A percentile compares a stretch with the other conserved stretches of the same genome.
Conservation (phyloP, 2,113 vertebrate species). For the Bufo bufo region DNA sequence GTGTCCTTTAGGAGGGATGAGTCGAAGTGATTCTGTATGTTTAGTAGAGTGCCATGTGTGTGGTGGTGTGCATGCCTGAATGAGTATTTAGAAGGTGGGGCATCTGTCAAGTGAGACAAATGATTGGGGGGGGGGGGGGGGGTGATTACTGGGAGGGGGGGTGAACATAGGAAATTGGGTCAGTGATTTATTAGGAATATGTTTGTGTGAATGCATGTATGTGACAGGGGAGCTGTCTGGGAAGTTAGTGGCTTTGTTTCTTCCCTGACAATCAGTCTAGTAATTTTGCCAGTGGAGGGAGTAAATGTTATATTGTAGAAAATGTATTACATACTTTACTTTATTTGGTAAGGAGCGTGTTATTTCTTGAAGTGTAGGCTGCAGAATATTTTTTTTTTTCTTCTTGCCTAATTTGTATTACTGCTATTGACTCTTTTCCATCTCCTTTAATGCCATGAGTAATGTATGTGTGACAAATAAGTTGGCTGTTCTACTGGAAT, state of each 20-base stretch:
- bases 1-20: no score
- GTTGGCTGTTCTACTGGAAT: no score
- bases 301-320: background rate
- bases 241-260: no score
- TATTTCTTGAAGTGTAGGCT: background rate
- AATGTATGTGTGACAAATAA: background rate
- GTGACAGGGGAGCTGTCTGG: background rate
- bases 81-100: background rate
- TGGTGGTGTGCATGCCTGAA: background rate
- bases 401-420: background rate
- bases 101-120: background rate
- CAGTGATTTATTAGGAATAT: background rate
- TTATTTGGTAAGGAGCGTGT: background rate
- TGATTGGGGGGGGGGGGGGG: no score
- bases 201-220: no score
- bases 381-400: background rate
- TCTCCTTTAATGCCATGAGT: background rate
- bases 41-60: no score
- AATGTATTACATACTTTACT: background rate
- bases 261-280: background rate
- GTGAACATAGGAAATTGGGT: no score
- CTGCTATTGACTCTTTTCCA: background rate
- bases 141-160: no score
- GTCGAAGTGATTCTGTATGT: no score
- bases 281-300: background rate